These are phyloP conservation scores for Phoenicopterus ruber DNA, from an alignment of 2,113 vertebrate genomes.

Conservation along the genomic window DNA sequence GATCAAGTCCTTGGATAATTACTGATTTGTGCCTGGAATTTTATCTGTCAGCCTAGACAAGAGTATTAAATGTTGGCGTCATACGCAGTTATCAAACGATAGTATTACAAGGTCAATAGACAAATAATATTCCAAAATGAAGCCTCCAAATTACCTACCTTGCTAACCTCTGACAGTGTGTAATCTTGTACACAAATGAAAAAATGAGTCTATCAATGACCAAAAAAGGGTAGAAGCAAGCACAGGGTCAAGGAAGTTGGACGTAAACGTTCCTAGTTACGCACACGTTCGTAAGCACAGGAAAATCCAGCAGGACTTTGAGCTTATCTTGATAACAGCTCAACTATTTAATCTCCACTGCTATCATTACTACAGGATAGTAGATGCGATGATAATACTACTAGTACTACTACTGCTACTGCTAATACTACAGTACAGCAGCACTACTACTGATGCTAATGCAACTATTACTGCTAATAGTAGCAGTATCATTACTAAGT, in stretches of 20 bases:
- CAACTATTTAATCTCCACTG: background rate
- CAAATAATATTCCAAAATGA: slow-evolving; percentile 9
- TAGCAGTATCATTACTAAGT: background rate
- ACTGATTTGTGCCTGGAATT: background rate
- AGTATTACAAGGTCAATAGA: background rate
- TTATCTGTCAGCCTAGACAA: background rate
- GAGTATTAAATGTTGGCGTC: slow-evolving; percentile 3
- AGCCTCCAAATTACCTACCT: background rate
- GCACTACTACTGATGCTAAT: background rate
- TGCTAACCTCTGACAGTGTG: background rate
- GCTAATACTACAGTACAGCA: background rate
- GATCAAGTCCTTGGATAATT: background rate
- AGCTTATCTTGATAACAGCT: background rate
- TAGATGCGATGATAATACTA: background rate
- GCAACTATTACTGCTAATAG: background rate
- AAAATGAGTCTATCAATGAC: background rate
- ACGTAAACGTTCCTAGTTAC: background rate
- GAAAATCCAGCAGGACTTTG: background rate
- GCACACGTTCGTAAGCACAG: background rate
- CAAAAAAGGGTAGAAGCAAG: background rate
- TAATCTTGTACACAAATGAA: background rate
- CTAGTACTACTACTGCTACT: background rate
- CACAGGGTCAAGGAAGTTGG: background rate
- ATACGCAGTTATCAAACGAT: background rate
- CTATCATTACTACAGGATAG: background rate